phyloP scores from a whole-genome alignment of 2,113 vertebrate genomes.

The Atherinomorus stipes region DNA sequence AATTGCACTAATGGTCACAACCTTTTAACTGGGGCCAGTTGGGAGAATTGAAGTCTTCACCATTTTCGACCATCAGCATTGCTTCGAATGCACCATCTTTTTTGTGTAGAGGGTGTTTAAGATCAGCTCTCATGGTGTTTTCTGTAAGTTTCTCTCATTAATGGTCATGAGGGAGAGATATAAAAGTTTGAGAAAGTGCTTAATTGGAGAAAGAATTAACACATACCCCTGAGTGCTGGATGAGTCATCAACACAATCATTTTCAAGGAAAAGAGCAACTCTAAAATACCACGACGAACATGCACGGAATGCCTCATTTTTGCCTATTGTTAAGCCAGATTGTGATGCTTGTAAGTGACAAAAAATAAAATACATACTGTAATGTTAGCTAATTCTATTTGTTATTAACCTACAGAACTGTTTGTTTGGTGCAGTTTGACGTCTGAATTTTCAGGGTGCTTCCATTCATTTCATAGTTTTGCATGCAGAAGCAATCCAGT shows the following conservation, averaged over 20 bases:
- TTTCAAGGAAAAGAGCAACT: background rate
- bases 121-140: too few relatives aligned
- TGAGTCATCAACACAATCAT: background rate
- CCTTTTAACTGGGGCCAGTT: too few relatives aligned
- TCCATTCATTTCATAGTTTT: slow-evolving; percentile 17
- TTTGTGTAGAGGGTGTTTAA: too few relatives aligned
- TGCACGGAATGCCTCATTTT: too few relatives aligned
- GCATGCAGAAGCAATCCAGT: slow-evolving; percentile 19
- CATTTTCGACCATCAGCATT: too few relatives aligned
- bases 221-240: background rate
- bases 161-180: background rate
- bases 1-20: background rate
- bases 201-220: too few relatives aligned
- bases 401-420: slow-evolving; percentile 7
- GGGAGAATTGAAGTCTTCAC: too few relatives aligned
- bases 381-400: slow-evolving; percentile 2
- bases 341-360: background rate
- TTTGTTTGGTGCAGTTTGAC: slow-evolving; percentile 14
- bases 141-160: too few relatives aligned
- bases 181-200: background rate
- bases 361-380: background rate
- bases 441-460: background rate
- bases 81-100: too few relatives aligned
- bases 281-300: background rate
- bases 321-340: background rate